Evolutionary conservation across 2,113 vertebrate genomes (phyloP).

Genomic region (Talpa occidentalis): DNA sequence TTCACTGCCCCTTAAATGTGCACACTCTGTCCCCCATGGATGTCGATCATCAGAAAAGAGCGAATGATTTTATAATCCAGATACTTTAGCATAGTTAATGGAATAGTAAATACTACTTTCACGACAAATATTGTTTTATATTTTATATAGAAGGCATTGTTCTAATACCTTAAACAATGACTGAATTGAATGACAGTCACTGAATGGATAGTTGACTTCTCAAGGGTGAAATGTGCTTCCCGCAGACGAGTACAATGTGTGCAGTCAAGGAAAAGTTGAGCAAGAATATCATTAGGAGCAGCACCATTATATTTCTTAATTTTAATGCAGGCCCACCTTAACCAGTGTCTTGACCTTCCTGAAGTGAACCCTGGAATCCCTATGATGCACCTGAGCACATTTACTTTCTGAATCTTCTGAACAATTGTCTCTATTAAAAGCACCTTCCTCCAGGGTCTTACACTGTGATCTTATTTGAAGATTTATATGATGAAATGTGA

Average conservation of each 20-base stretch:
- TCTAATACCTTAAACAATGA: not conserved
- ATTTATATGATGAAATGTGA: constrained; percentile 50
- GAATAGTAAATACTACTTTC: not conserved
- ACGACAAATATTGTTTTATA: not conserved
- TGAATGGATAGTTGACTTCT: not conserved
- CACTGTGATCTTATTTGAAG: constrained; percentile 44
- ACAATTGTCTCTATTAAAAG: not conserved
- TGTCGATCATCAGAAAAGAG: not conserved
- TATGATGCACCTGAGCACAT: not conserved
- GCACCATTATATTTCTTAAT: not conserved
- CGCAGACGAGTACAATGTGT: not conserved
- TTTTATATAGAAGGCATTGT: no score
- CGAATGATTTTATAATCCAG: not conserved
- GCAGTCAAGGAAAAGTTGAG: not conserved
- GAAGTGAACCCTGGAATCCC: not conserved
- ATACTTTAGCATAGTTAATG: constrained; percentile 15
- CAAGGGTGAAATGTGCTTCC: not conserved
- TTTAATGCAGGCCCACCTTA: not conserved
- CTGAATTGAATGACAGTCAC: not conserved
- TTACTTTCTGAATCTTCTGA: constrained; percentile 28
- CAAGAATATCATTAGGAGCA: not conserved
- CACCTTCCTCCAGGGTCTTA: not conserved
- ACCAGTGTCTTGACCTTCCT: not conserved
- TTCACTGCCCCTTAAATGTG: constrained; percentile 36
- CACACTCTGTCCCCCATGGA: not conserved